Evolutionary conservation across 2,797 vertebrate species (phyloP).

Genomic region (Malacoctenus gilli): DNA sequence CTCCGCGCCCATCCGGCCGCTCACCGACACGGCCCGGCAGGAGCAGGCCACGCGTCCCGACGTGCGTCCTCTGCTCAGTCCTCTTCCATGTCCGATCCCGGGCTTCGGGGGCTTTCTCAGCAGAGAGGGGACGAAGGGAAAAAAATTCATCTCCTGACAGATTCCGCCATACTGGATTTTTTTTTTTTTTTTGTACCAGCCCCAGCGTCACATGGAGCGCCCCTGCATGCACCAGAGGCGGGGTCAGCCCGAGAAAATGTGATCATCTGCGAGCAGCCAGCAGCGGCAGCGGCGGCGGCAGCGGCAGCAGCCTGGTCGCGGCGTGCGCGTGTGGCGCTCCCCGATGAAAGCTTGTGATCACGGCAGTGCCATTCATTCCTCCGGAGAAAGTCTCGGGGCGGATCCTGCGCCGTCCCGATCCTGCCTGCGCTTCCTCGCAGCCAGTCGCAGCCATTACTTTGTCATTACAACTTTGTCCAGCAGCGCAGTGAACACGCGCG

Average conservation of each 20-base stretch:
- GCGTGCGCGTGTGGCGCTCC: slow-evolving; percentile 14
- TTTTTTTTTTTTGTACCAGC: slow-evolving; percentile 81
- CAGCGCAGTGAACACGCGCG: no score
- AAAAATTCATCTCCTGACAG: slow-evolving; percentile 81
- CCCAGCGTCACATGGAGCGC: slow-evolving; percentile 81
- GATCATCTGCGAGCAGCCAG: no score
- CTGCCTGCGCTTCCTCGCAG: no score
- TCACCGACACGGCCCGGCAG: slow-evolving; percentile 70
- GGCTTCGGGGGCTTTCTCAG: slow-evolving; percentile 2
- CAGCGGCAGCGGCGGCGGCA: no score
- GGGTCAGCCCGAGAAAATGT: slow-evolving; percentile 55
- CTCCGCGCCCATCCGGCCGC: slow-evolving; percentile 25
- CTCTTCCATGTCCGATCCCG: slow-evolving; percentile 56
- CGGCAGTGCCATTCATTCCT: slow-evolving; percentile 19
- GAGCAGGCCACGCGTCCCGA: no score
- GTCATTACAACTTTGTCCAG: slow-evolving; percentile 27
- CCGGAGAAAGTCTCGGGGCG: slow-evolving; percentile 40
- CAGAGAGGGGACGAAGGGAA: slow-evolving; percentile 19
- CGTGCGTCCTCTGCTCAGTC: slow-evolving; percentile 47
- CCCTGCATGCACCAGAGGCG: slow-evolving; percentile 74
- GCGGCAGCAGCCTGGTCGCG: no score
- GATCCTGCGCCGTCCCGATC: slow-evolving; percentile 13
- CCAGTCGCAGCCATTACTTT: not conserved
- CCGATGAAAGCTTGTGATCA: no score
- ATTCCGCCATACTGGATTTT: slow-evolving; percentile 88